Base-by-base conservation (phyloP, 2,113 vertebrate species). In the Dipodomys ordii region DNA sequence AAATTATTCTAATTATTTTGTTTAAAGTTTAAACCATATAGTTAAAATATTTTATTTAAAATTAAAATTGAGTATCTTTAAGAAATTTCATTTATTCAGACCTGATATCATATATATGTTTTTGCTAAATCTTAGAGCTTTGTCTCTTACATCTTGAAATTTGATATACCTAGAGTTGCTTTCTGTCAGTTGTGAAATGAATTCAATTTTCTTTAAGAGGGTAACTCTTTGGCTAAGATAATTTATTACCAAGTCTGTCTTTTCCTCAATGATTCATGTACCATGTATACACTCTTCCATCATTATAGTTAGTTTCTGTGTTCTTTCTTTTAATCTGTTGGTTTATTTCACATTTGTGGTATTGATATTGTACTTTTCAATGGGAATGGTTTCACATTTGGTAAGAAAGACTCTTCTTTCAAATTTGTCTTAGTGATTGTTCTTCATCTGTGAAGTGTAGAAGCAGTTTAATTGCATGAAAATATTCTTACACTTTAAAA, bases 291-390 rank as follows among this genome's bases (percentile, higher is more conserved):
- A 6, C 71, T 92, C 32, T 20, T 87, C 65, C 77, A 28, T 57
- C 46, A 79, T 83, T 78, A 79, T 87, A 19, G 67, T 90, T 60
- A 80, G 35, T 80, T 69, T 88, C 73, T 93, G 71, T 35, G 73
- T 67, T 83, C 5, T 32, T 8, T 68, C 30, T 74, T 23, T n/a
- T 28, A 35, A 6, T 35, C 74, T 28, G 25, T 15, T 90, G 35
- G 64, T 87, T 87, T 79, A 78, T 64, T 80, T 93, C 46, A 92
- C 9, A 90, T 16, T 68, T 87, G 44, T 20, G n/a, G 15, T 19
- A 44, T 67, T 27, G 30, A 49, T 44, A 60, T 10, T 12, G 0
- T 22, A 53, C 35, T 20, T 81, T 84, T 77, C 35, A 91, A 93
- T 71, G 88, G 71, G 5, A 67, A 39, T 71, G 35, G 11, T 13